These are phyloP conservation scores for Ia io DNA, from an alignment of 2,113 vertebrate species.

Conservation along the genomic window DNA sequence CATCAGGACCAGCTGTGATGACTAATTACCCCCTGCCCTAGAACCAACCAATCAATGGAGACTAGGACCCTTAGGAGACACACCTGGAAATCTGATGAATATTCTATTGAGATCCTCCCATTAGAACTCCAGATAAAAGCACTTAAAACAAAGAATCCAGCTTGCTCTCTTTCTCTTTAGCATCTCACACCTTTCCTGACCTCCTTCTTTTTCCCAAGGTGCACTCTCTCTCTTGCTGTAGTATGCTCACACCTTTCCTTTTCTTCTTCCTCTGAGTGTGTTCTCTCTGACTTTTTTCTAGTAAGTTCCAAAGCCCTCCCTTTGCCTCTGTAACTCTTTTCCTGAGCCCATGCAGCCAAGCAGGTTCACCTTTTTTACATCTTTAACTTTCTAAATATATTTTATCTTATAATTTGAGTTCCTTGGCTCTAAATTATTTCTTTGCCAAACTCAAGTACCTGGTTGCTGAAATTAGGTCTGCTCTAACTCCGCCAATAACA, in stretches of 20 bases:
- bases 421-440: not conserved
- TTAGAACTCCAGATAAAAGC: not conserved
- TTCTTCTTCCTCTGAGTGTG: not conserved
- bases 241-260: not conserved
- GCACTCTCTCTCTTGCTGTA: not conserved
- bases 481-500: not conserved
- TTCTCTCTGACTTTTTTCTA: not conserved
- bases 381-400: not conserved
- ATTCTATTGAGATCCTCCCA: not conserved
- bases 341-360: not conserved
- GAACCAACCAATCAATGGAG: not conserved
- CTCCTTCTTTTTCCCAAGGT: not conserved
- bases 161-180: not conserved
- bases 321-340: not conserved
- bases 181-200: no score
- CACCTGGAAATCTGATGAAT: not conserved
- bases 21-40: not conserved
- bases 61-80: not conserved
- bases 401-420: not conserved
- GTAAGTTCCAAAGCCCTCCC: not conserved
- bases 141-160: not conserved
- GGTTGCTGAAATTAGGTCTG: not conserved
- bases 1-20: not conserved
- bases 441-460: not conserved
- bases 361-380: not conserved